Evolutionary conservation across 2,113 vertebrate genomes (phyloP).

Genomic region (Pseudorasbora parva): DNA sequence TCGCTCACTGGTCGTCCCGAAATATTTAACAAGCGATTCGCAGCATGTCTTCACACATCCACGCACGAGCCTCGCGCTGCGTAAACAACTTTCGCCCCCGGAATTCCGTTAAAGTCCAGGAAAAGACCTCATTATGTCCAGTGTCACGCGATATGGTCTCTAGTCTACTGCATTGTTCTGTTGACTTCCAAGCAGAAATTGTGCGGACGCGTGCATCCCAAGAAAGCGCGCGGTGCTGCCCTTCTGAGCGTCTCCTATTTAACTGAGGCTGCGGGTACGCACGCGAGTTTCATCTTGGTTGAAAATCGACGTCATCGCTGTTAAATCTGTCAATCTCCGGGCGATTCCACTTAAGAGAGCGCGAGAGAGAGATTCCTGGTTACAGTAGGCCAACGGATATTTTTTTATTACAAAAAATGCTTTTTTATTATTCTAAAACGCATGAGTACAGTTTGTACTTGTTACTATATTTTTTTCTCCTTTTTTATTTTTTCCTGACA

Average conservation of each 20-base stretch:
- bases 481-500: background rate
- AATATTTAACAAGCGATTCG: background rate
- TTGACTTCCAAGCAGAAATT: slow-evolving; percentile 1
- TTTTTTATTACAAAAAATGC: background rate
- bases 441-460: background rate
- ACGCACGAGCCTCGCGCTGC: background rate
- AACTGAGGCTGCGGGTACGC: slow-evolving; percentile 17
- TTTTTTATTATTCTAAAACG: background rate
- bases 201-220: background rate
- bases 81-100: background rate
- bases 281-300: slow-evolving; percentile 33
- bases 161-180: background rate
- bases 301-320: slow-evolving; percentile 37
- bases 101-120: slow-evolving; percentile 33
- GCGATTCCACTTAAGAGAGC: background rate
- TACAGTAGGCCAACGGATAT: background rate
- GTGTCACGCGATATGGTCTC: background rate
- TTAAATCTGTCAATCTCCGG: slow-evolving; percentile 35
- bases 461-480: background rate
- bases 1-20: background rate
- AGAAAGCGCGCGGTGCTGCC: background rate
- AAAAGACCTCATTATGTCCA: slow-evolving; percentile 5
- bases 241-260: slow-evolving; percentile 10
- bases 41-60: slow-evolving; percentile 16
- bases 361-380: background rate